A percentile compares a stretch with the other conserved stretches of the same genome.
These are phyloP conservation scores for Pyxicephalus adspersus DNA, from an alignment of 2,113 vertebrate species.

Conservation along the genomic window DNA sequence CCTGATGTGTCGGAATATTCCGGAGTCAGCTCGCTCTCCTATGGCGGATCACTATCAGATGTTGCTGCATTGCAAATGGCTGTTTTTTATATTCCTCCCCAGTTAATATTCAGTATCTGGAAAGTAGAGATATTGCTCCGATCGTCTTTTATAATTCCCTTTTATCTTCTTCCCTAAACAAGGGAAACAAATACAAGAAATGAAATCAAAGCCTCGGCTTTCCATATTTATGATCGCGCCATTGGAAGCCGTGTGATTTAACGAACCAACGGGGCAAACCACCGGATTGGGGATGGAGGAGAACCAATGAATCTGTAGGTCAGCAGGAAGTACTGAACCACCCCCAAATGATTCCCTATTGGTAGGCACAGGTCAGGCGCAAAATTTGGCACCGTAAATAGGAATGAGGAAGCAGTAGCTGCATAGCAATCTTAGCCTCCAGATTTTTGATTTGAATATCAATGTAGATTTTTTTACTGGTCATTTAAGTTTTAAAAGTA, in stretches of 20 bases:
- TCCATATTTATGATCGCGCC: constrained; percentile 52
- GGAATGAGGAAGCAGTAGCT: no score
- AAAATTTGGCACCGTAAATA: no score
- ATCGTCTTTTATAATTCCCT: constrained; percentile 46
- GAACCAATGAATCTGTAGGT: no score
- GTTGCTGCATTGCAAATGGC: constrained; percentile 47
- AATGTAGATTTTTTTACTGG: no score
- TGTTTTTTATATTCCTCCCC: constrained; percentile 12
- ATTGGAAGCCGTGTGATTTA: constrained; percentile 42
- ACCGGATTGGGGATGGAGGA: no score
- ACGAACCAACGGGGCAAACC: background rate
- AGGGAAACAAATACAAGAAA: constrained; percentile 52
- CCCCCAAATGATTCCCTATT: no score
- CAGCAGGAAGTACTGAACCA: no score
- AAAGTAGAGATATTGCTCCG: constrained; percentile 38
- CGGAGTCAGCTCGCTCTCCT: constrained; percentile 31
- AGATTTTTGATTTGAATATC: no score
- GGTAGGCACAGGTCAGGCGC: no score
- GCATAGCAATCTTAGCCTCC: background rate
- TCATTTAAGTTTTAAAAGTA: no score
- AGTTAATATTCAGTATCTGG: constrained; percentile 49
- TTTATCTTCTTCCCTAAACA: constrained; percentile 51
- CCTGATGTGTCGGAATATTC: constrained; percentile 20
- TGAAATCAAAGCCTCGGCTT: constrained; percentile 40
- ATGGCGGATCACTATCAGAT: constrained; percentile 32